These are phyloP conservation scores for Polyploca ridens DNA, from an alignment of 2,888 invertebrate species.

Conservation along the genomic window DNA sequence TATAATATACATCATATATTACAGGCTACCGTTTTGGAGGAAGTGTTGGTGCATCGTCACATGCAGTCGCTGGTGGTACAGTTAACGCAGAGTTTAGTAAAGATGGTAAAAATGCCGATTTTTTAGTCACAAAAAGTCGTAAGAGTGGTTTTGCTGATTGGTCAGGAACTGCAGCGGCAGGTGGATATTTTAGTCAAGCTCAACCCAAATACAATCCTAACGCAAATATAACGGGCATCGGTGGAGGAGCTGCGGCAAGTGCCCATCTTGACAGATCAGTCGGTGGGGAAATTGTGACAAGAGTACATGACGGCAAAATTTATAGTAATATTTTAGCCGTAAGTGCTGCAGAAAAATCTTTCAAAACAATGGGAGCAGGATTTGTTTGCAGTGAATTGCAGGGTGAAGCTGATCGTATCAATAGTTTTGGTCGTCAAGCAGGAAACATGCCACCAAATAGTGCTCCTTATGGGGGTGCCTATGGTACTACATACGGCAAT, in stretches of 20 bases:
- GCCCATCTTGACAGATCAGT: not conserved
- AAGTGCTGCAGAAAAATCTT: not conserved
- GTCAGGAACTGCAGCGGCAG: not conserved
- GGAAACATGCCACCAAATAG: not conserved
- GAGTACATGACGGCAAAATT: not conserved
- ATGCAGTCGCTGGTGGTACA: not conserved
- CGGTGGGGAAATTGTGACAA: not conserved
- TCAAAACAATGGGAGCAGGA: not conserved
- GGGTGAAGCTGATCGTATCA: not conserved
- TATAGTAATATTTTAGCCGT: not conserved
- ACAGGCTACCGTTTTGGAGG: not conserved
- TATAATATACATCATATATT: too few relatives aligned
- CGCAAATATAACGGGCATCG: not conserved
- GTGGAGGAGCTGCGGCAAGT: not conserved
- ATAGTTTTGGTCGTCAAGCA: not conserved
- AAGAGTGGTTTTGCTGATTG: not conserved
- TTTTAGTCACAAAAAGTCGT: not conserved
- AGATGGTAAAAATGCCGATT: not conserved
- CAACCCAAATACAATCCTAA: not conserved
- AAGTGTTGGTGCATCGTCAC: constrained; percentile 5
- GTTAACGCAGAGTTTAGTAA: not conserved
- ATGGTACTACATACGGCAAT: not conserved
- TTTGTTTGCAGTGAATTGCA: not conserved
- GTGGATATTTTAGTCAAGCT: not conserved
- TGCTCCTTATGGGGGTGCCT: not conserved